Evolutionary conservation across 2,113 vertebrate species (phyloP).

Genomic region (Microtus pennsylvanicus): DNA sequence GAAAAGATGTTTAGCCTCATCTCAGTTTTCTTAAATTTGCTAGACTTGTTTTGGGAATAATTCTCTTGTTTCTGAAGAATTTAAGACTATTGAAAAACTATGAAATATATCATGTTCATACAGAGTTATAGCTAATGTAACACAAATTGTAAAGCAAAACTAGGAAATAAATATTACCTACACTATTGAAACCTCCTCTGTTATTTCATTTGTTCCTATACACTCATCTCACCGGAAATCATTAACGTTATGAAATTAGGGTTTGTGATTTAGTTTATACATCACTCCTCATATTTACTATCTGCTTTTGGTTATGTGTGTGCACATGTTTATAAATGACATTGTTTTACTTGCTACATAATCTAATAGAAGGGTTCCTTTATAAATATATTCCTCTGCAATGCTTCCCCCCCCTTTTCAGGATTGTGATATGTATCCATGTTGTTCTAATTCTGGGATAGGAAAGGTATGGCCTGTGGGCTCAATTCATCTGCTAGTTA

Average conservation of each 20-base stretch:
- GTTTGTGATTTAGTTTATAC: not conserved
- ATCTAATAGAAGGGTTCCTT: not conserved
- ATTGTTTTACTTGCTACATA: not conserved
- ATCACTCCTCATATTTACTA: not conserved
- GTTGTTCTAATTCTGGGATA: conserved; percentile 22
- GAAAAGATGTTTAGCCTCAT: not conserved
- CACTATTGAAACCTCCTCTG: not conserved
- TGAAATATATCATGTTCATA: not conserved
- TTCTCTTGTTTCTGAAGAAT: too few relatives aligned
- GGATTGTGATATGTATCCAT: not conserved
- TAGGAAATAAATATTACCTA: not conserved
- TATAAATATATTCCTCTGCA: not conserved
- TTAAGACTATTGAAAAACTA: not conserved
- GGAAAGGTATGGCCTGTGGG: not conserved
- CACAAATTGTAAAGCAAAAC: not conserved
- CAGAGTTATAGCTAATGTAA: not conserved
- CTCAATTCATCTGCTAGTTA: not conserved
- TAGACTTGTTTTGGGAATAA: not conserved
- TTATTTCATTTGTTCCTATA: not conserved
- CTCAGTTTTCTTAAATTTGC: not conserved
- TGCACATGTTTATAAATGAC: not conserved
- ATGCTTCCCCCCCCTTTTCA: not conserved
- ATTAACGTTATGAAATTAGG: not conserved
- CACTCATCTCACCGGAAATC: not conserved
- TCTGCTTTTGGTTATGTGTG: not conserved